Evolutionary conservation across 1,140 invertebrate genomes (phyloP).

Genomic region (Drosophila quadrilineata): DNA sequence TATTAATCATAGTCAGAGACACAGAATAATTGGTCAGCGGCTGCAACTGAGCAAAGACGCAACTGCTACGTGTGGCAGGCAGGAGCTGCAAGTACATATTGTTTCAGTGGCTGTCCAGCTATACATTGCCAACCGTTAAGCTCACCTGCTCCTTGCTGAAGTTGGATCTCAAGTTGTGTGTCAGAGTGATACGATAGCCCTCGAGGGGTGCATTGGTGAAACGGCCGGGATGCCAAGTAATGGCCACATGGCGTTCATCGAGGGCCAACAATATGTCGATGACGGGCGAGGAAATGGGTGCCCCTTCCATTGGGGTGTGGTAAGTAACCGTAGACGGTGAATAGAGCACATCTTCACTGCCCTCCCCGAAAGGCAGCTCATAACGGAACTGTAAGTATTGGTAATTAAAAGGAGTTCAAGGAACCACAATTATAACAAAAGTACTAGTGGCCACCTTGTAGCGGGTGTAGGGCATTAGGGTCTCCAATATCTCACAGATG

Average conservation of each 20-base stretch:
- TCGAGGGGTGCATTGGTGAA: slow-evolving; percentile 93
- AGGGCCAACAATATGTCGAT: slow-evolving; percentile 89
- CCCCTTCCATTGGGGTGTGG: slow-evolving; percentile 87
- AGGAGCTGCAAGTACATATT: slow-evolving; percentile 15
- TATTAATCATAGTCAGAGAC: slow-evolving; percentile 90
- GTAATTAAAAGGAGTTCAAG: neutral
- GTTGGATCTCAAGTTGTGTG: slow-evolving; percentile 79
- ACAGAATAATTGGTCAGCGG: slow-evolving; percentile 90
- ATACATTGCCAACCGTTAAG: neutral
- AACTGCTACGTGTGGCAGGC: slow-evolving; percentile 24
- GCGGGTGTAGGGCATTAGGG: slow-evolving; percentile 92
- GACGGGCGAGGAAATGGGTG: slow-evolving; percentile 87
- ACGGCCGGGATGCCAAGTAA: slow-evolving; percentile 93
- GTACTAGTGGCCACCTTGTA: slow-evolving; percentile 86
- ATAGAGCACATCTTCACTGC: slow-evolving; percentile 87
- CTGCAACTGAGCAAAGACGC: slow-evolving; percentile 89
- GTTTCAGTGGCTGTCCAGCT: neutral
- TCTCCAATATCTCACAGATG: slow-evolving; percentile 83
- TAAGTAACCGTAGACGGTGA: slow-evolving; percentile 91
- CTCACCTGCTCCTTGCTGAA: slow-evolving; percentile 40
- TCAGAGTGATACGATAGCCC: slow-evolving; percentile 85
- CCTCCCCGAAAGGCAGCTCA: slow-evolving; percentile 88
- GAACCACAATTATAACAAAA: neutral
- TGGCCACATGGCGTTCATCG: slow-evolving; percentile 90
- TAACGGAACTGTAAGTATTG: slow-evolving; percentile 85